These are phyloP conservation scores for Ardeotis arabs DNA, from an alignment of 2,113 vertebrate species.

Conservation along the genomic window DNA sequence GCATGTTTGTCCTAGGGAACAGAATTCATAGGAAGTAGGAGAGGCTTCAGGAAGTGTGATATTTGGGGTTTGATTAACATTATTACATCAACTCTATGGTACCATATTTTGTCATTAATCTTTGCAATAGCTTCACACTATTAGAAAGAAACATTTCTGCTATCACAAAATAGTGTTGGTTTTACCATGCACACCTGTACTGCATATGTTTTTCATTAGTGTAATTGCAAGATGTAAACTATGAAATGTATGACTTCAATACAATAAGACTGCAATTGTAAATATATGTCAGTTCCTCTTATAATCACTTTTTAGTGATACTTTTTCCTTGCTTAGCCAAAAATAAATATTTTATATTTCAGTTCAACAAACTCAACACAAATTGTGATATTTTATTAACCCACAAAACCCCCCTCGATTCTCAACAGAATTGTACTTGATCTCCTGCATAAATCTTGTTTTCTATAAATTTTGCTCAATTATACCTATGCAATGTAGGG, in stretches of 20 bases:
- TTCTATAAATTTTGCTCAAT: not conserved
- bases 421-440: not conserved
- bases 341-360: not conserved
- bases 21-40: not conserved
- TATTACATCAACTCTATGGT: not conserved
- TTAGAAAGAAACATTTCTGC: not conserved
- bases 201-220: not conserved
- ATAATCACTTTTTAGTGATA: not conserved
- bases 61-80: not conserved
- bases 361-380: not conserved
- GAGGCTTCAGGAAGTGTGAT: not conserved
- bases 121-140: not conserved
- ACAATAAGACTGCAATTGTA: not conserved
- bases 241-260: not conserved
- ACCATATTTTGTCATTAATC: not conserved
- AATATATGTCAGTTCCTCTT: not conserved
- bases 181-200: not conserved
- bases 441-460: not conserved
- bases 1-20: not conserved
- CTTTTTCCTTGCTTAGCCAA: not conserved
- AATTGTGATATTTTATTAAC: not conserved
- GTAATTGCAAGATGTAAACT: not conserved
- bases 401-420: accelerated
- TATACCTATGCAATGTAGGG: not conserved
- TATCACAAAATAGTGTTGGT: not conserved